A percentile compares a stretch with the other conserved stretches of the same genome.
Conservation (phyloP, 2,113 vertebrate genomes). For the Abramis brama region DNA sequence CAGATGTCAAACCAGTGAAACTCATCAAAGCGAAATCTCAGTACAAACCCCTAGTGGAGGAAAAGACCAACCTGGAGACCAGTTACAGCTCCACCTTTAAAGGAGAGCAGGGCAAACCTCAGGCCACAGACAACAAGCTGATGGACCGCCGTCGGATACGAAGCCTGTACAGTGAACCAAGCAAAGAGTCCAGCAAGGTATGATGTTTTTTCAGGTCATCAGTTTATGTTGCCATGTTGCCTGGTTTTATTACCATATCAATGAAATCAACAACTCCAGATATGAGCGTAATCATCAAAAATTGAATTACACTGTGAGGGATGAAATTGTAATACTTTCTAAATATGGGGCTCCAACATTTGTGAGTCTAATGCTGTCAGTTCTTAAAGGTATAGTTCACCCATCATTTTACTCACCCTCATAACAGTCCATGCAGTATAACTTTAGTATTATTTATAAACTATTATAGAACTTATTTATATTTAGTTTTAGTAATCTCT, state of each 20-base stretch:
- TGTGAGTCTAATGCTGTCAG: background rate
- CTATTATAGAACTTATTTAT: background rate
- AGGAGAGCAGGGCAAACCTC: constrained; percentile 85
- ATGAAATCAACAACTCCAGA: background rate
- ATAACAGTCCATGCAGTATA: background rate
- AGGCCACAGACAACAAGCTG: constrained; percentile 85
- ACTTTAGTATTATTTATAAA: background rate
- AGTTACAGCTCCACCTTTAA: constrained; percentile 95
- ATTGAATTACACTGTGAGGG: background rate
- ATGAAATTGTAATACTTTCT: background rate
- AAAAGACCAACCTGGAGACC: constrained; percentile 87
- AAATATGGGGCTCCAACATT: background rate
- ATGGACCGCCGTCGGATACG: constrained; percentile 93
- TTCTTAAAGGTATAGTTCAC: background rate
- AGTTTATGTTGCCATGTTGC: background rate
- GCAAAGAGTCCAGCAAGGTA: constrained; percentile 90
- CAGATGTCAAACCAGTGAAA: constrained; percentile 89
- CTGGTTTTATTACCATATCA: background rate
- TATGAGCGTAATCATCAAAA: background rate
- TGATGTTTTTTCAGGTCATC: constrained; percentile 54
- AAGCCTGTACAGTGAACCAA: constrained; percentile 91
- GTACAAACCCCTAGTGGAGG: constrained; percentile 85
- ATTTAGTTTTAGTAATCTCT: background rate
- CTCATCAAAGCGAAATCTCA: constrained; percentile 86
- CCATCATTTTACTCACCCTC: background rate